Base-by-base conservation (phyloP, 2,113 vertebrate genomes). In the Podilymbus podiceps region DNA sequence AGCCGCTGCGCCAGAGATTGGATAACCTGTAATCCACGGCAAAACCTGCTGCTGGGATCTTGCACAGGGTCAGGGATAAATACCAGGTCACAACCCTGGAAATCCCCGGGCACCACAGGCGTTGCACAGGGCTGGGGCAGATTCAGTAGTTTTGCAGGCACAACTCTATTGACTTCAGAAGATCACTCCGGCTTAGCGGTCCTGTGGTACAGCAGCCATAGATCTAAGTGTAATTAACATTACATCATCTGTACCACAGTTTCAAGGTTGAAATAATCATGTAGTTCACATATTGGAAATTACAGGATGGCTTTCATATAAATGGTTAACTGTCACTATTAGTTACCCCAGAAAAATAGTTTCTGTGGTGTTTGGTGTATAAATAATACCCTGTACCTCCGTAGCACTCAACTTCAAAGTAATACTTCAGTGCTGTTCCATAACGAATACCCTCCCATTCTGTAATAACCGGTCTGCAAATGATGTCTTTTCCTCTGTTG, bases 301-400 rank as follows among this genome's bases (percentile, higher is more conserved):
- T 95, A 75, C 50, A 85, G 92, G 93, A 91, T 91, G 75, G 50
- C 72, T 96, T 95, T 92, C 81, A 76, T 21, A 22, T 52, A 59
- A 92, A 88, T 94, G 23, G 95, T 94, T 91, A 94, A 95, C 91
- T 91, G 84, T 87, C 67, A 50, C 87, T 88, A 66, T 92, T 95
- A 80, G 68, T 92, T 94, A 85, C 42, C 72, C 73, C 72, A 49
- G 11, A 89, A 95, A 93, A 87, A 92, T 50, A 66, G 84, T 85
- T 95, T 95, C 84, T 91, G 28, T 95, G 89, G 86, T 76, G 63
- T 83, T 96, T 85, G 77, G 91, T 91, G 74, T 74, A 82, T 77
- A 82, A 97, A 89, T 96, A 95, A 95, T 93, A 95, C 63, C 77
- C 67, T 94, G 67, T 55, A 76, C 59, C 77, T 93, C 71, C 60